Conservation (phyloP, 2,888 invertebrate genomes). For the Abscondita cerata region DNA sequence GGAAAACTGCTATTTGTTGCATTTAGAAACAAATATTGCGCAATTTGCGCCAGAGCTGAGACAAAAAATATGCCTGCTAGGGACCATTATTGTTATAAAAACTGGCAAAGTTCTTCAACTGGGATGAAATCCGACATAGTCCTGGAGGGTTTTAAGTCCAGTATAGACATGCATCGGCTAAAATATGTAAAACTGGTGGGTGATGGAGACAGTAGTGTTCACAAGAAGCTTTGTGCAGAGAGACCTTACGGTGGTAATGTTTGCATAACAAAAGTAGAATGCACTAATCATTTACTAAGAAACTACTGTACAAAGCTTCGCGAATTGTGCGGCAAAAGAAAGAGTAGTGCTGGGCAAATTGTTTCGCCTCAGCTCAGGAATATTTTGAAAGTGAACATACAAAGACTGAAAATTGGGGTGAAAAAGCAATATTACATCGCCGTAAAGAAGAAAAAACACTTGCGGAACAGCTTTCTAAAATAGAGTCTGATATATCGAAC, state of each 20-base stretch:
- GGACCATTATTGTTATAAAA: not conserved
- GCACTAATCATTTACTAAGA: not conserved
- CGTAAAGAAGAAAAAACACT: not conserved
- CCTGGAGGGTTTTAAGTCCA: not conserved
- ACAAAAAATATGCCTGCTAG: not conserved
- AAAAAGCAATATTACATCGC: not conserved
- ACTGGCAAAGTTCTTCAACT: not conserved
- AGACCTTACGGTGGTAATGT: not conserved
- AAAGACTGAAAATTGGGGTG: not conserved
- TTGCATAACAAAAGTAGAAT: not conserved
- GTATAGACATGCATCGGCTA: not conserved
- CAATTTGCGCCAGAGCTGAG: not conserved
- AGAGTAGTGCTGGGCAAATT: not conserved
- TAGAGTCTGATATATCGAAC: not conserved
- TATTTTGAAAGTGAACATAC: not conserved
- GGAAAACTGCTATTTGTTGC: not conserved
- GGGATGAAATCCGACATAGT: constrained; percentile 8
- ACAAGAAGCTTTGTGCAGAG: not conserved
- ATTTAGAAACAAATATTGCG: not conserved
- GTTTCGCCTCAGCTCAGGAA: not conserved
- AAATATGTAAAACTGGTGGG: not conserved
- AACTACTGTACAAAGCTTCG: not conserved
- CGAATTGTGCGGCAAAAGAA: not conserved
- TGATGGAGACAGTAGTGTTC: not conserved
- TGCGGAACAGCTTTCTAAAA: not conserved